Percentiles rank a stretch among this genome's conserved stretches.
These are phyloP conservation scores for Frankliniella fusca DNA, from an alignment of 2,888 invertebrate genomes.

Conservation along the genomic window DNA sequence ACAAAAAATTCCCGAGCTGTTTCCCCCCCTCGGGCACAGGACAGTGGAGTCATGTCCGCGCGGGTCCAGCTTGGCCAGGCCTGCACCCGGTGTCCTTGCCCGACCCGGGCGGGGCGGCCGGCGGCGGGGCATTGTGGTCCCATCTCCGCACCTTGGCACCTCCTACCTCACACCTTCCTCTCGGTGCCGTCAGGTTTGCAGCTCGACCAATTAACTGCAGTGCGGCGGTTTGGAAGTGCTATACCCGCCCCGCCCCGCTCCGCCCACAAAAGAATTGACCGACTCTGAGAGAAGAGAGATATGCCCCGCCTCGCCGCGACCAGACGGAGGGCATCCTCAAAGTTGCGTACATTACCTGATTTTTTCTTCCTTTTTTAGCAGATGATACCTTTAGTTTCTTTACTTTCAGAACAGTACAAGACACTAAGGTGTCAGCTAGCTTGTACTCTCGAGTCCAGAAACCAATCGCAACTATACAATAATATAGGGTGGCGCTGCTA, in stretches of 20 bases:
- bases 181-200: background rate
- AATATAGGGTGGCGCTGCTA: too few relatives aligned
- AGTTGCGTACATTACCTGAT: too few relatives aligned
- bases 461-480: too few relatives aligned
- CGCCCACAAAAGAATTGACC: conserved; percentile 14
- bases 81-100: background rate
- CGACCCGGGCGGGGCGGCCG: background rate
- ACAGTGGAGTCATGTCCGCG: too few relatives aligned
- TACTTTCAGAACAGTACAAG: too few relatives aligned
- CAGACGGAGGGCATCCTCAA: background rate
- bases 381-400: too few relatives aligned
- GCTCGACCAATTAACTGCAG: conserved; percentile 15
- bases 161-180: background rate
- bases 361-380: too few relatives aligned
- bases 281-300: background rate
- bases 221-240: background rate
- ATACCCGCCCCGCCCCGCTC: background rate
- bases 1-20: too few relatives aligned
- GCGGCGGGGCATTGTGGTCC: background rate
- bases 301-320: background rate
- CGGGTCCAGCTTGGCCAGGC: too few relatives aligned
- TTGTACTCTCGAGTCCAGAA: too few relatives aligned
- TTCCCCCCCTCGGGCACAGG: too few relatives aligned
- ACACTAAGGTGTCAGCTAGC: too few relatives aligned
- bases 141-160: background rate